These are phyloP conservation scores for Oryzias sinensis DNA, from an alignment of 2,797 vertebrate species.

Conservation along the genomic window DNA sequence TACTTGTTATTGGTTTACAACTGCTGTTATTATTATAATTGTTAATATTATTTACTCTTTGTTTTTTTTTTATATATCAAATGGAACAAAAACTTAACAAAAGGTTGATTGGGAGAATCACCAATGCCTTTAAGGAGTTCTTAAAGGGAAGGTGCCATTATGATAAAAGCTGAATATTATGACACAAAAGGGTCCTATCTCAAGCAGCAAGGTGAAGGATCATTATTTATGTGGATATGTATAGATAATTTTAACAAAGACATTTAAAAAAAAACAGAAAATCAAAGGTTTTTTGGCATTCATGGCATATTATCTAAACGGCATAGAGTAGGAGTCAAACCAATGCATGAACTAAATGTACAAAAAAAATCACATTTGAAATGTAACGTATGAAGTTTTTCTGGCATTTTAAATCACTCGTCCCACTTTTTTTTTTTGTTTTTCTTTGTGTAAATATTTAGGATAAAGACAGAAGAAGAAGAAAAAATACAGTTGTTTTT, in stretches of 20 bases:
- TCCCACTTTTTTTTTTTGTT: constrained; percentile 71
- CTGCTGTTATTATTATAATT: constrained; percentile 7
- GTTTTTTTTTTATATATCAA: constrained; percentile 54
- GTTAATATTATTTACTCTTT: constrained; percentile 44
- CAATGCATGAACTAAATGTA: constrained; percentile 73
- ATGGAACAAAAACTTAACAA: constrained; percentile 52
- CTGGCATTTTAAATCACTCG: constrained; percentile 64
- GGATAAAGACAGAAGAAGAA: constrained; percentile 22
- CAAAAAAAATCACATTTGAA: constrained; percentile 67
- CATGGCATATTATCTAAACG: constrained; percentile 69
- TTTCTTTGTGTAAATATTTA: constrained; percentile 71
- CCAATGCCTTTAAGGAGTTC: constrained; percentile 79
- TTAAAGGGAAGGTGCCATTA: constrained; percentile 74
- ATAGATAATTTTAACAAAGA: constrained; percentile 34
- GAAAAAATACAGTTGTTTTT: constrained; percentile 71
- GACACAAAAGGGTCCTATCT: constrained; percentile 67
- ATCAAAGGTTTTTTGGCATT: constrained; percentile 52
- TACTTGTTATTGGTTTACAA: constrained; percentile 58
- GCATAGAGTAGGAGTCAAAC: constrained; percentile 57
- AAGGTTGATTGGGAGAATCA: constrained; percentile 66
- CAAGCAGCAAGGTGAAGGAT: constrained; percentile 40
- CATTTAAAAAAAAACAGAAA: constrained; percentile 7
- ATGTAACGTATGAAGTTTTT: constrained; percentile 69
- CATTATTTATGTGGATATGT: constrained; percentile 61
- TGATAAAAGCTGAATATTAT: constrained; percentile 48